Conservation (phyloP, 2,797 vertebrate genomes). For the Pipistrellus kuhlii region DNA sequence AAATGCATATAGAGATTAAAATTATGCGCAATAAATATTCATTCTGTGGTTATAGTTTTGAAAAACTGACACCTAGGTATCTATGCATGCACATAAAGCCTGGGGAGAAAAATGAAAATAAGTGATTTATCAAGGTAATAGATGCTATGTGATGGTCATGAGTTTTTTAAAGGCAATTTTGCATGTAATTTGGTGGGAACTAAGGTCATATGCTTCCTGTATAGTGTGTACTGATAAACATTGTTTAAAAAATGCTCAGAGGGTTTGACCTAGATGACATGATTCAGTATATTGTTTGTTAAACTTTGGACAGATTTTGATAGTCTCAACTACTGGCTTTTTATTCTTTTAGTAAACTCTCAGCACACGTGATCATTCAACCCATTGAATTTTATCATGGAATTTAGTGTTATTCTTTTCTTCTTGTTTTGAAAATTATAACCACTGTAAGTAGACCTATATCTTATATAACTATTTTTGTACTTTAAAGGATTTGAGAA, state of each 20-base stretch:
- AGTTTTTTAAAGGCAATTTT: conserved; percentile 42
- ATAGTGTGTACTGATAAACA: background rate
- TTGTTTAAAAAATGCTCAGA: conserved; percentile 20
- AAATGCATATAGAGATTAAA: conserved; percentile 21
- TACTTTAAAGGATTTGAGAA: conserved; percentile 30
- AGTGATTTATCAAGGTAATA: conserved; percentile 24
- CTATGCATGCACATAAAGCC: background rate
- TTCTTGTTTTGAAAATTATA: conserved; percentile 61
- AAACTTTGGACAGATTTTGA: background rate
- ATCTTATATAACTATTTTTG: conserved; percentile 53
- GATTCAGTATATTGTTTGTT: conserved; percentile 4
- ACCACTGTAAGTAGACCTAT: background rate
- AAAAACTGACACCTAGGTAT: conserved; percentile 9
- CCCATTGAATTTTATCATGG: background rate
- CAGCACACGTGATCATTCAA: background rate
- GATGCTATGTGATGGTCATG: conserved; percentile 5
- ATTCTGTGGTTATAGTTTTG: conserved; percentile 44
- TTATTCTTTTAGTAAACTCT: conserved; percentile 50
- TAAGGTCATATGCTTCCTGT: conserved; percentile 18
- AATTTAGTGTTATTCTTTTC: conserved; percentile 28
- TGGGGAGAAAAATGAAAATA: conserved; percentile 30
- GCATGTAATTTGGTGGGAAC: background rate
- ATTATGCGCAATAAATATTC: background rate
- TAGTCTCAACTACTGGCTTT: background rate
- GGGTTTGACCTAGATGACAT: background rate